Percentiles rank a stretch among this genome's conserved stretches.
Evolutionary conservation across 2,888 invertebrate species (phyloP).

Genomic region (Cetonia aurata): DNA sequence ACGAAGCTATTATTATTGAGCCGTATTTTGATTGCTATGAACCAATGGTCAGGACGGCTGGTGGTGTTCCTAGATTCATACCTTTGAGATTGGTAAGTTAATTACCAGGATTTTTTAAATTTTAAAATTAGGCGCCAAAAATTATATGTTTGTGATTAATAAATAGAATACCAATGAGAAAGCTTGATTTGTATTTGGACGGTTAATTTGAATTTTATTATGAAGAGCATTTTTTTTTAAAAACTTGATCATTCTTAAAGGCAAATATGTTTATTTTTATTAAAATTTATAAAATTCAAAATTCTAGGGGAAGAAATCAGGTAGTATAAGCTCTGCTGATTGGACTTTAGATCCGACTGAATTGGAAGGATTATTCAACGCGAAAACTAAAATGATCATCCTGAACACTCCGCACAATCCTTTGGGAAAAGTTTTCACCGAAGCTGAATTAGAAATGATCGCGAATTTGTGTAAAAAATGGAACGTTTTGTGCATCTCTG

Average conservation of each 20-base stretch:
- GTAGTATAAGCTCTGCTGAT: slow-evolving; percentile 75
- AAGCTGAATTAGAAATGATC: slow-evolving; percentile 79
- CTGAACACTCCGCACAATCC: slow-evolving; percentile 99
- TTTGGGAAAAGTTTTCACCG: slow-evolving; percentile 88
- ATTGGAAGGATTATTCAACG: slow-evolving; percentile 82
- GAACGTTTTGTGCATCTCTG: slow-evolving; percentile 92
- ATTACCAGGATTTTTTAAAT: no score
- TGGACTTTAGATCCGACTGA: slow-evolving; percentile 91
- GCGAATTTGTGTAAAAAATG: slow-evolving; percentile 92
- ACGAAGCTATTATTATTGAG: slow-evolving; percentile 97
- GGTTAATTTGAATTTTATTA: no score
- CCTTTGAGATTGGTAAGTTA: slow-evolving; percentile 83
- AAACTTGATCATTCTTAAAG: no score
- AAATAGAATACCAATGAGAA: no score
- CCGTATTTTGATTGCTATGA: slow-evolving; percentile 99
- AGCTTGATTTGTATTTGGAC: no score
- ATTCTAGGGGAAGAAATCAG: slow-evolving; percentile 35
- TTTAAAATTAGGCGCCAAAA: no score
- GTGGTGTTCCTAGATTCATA: slow-evolving; percentile 89
- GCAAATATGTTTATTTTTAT: no score
- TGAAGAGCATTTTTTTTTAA: no score
- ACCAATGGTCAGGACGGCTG: slow-evolving; percentile 91
- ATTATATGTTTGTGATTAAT: no score
- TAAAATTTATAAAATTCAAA: background rate
- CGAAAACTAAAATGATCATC: slow-evolving; percentile 93